Percentiles rank a stretch among this genome's conserved stretches.
Evolutionary conservation across 2,113 vertebrate species (phyloP).

Genomic region (Puma concolor): DNA sequence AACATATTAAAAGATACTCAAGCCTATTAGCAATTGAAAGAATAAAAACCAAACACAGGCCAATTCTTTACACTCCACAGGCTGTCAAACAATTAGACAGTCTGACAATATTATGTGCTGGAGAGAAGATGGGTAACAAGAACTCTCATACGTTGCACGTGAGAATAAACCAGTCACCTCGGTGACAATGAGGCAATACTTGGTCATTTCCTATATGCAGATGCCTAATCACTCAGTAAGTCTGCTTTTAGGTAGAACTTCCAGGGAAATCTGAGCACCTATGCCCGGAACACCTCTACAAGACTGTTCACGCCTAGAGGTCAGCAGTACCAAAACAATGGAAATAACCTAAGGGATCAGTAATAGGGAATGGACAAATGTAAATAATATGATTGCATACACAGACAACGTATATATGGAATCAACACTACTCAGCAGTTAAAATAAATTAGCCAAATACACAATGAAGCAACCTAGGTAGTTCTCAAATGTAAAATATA

Average conservation of each 20-base stretch:
- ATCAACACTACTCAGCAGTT: neutral
- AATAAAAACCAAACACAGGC: neutral
- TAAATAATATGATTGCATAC: neutral
- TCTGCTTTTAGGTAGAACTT: neutral
- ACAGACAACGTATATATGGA: neutral
- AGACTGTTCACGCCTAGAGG: neutral
- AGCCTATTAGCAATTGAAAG: neutral
- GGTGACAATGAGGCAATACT: neutral
- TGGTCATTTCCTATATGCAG: neutral
- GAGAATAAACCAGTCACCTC: neutral
- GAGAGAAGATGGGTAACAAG: neutral
- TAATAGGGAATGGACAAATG: neutral
- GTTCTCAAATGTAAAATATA: neutral
- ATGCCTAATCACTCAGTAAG: neutral
- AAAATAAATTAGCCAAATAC: neutral
- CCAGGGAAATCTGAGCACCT: neutral
- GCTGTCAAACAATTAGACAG: neutral
- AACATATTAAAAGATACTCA: neutral
- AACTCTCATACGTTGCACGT: fast-evolving
- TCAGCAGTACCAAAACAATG: neutral
- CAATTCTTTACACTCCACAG: neutral
- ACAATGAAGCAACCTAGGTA: neutral
- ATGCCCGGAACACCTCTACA: neutral
- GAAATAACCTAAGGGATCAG: neutral
- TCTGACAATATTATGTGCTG: neutral